Percentiles rank a stretch among this genome's conserved stretches.
These are phyloP conservation scores for Tinamus major DNA, from an alignment of 2,797 vertebrate genomes.

Conservation along the genomic window DNA sequence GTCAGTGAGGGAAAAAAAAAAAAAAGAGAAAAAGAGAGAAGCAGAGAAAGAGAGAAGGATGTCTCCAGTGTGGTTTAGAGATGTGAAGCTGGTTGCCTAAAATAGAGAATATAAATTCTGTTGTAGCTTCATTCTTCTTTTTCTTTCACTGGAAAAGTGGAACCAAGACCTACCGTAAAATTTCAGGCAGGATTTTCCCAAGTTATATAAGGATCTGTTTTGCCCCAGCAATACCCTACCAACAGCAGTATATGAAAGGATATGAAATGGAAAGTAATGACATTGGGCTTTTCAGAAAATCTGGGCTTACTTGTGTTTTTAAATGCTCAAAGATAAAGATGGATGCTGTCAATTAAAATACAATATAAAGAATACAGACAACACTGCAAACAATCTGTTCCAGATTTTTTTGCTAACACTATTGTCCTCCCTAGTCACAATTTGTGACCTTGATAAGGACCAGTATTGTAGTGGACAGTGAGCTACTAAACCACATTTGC, in stretches of 20 bases:
- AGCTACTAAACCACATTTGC: neutral
- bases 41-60: neutral
- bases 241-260: neutral
- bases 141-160: neutral
- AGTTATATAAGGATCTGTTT: neutral
- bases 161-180: neutral
- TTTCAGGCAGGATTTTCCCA: neutral
- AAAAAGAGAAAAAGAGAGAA: neutral
- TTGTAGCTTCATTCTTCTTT: neutral
- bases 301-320: neutral
- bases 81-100: neutral
- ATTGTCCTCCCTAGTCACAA: neutral
- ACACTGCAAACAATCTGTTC: neutral
- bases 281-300: neutral
- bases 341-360: neutral
- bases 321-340: neutral
- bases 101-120: neutral
- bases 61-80: neutral
- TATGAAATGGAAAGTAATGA: neutral
- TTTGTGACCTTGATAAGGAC: neutral
- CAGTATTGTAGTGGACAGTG: neutral
- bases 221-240: neutral
- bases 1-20: neutral
- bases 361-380: neutral
- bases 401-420: neutral